phyloP scores from a whole-genome alignment of 2,888 invertebrate species.

The Drosophila maculinotata region DNA sequence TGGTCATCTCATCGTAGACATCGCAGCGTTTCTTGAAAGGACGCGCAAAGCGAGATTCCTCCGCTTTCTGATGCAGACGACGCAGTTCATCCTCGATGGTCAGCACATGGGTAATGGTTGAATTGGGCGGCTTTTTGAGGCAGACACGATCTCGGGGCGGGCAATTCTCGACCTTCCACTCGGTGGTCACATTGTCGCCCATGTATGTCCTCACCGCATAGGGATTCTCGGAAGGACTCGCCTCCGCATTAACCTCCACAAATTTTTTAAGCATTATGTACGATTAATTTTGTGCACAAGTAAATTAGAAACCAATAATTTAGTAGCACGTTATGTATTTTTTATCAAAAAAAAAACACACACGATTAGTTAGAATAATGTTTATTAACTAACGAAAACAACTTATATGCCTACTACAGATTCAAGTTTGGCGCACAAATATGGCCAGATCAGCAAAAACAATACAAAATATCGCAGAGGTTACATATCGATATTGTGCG shows the following conservation, averaged over 20 bases:
- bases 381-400: not conserved
- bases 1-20: slow-evolving; percentile 61
- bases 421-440: slow-evolving; percentile 26
- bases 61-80: slow-evolving; percentile 70
- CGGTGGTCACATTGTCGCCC: slow-evolving; percentile 61
- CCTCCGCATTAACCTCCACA: slow-evolving; percentile 74
- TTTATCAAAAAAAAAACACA: slow-evolving; percentile 16
- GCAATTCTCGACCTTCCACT: slow-evolving; percentile 71
- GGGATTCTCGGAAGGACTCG: slow-evolving; percentile 77
- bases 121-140: slow-evolving; percentile 52
- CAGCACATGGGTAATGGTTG: slow-evolving; percentile 71
- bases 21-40: slow-evolving; percentile 64
- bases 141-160: slow-evolving; percentile 66
- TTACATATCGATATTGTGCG: not conserved
- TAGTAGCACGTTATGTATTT: slow-evolving; percentile 36
- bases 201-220: slow-evolving; percentile 81
- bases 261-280: slow-evolving; percentile 80
- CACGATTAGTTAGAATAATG: slow-evolving; percentile 9
- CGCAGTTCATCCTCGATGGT: slow-evolving; percentile 81
- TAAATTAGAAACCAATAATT: slow-evolving; percentile 50
- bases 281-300: slow-evolving; percentile 50
- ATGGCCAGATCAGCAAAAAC: slow-evolving; percentile 30
- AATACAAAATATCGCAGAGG: not conserved
- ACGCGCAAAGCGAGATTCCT: slow-evolving; percentile 71
- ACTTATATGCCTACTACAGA: slow-evolving; percentile 44